These are phyloP conservation scores for Sitta europaea DNA, from an alignment of 2,113 vertebrate species.

Conservation along the genomic window DNA sequence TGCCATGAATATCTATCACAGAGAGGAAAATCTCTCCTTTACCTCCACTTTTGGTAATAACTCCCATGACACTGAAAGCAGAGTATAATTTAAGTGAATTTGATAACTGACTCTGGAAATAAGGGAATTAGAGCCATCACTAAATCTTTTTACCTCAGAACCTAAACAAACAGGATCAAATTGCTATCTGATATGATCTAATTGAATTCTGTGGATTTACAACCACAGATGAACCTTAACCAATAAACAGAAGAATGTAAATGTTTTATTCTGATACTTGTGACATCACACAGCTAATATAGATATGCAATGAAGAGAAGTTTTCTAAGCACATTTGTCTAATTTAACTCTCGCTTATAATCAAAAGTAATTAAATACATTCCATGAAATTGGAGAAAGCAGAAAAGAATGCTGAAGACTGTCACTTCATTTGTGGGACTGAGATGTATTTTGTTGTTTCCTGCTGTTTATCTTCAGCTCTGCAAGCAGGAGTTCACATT, in stretches of 20 bases:
- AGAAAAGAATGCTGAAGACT: conserved; percentile 9
- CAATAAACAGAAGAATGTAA: conserved; percentile 31
- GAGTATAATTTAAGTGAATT: neutral
- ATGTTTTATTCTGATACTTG: conserved; percentile 37
- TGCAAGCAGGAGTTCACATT: conserved; percentile 50
- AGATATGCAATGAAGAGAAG: conserved; percentile 4
- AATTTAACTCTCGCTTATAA: conserved; percentile 47
- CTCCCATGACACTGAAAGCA: neutral
- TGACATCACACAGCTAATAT: conserved; percentile 46
- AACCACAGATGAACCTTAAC: conserved; percentile 5
- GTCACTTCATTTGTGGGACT: neutral
- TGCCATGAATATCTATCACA: neutral
- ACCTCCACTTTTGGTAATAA: neutral
- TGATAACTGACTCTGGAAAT: conserved; percentile 1
- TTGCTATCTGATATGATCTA: conserved; percentile 29
- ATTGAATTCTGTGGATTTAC: conserved; percentile 40
- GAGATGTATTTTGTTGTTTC: conserved; percentile 28
- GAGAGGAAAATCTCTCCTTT: neutral
- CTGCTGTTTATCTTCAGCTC: conserved; percentile 50
- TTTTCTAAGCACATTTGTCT: conserved; percentile 36
- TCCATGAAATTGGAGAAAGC: conserved; percentile 19
- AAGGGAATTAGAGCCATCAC: neutral
- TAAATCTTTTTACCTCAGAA: conserved; percentile 36
- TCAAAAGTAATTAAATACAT: conserved; percentile 38
- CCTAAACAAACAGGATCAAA: conserved; percentile 13